Percentiles rank a stretch among this genome's conserved stretches.
These are phyloP conservation scores for Hyles vespertilio DNA, from an alignment of 1,140 invertebrate species.

Conservation along the genomic window DNA sequence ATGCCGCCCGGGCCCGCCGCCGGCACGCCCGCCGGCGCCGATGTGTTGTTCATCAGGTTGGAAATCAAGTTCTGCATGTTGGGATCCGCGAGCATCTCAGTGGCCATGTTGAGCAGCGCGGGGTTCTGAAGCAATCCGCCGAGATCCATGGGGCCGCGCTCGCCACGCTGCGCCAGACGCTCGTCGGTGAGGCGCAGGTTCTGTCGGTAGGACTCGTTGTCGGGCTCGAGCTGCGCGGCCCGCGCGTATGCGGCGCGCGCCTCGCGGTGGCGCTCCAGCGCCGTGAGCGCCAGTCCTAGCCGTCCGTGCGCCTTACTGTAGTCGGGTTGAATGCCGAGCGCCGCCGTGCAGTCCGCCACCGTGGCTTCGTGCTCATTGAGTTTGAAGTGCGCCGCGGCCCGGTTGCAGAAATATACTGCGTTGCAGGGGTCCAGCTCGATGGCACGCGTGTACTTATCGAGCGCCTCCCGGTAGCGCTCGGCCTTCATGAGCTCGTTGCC, in stretches of 20 bases:
- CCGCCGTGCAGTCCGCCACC: conserved; percentile 92
- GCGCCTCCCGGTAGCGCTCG: conserved; percentile 86
- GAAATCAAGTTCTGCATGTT: conserved; percentile 84
- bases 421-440: conserved; percentile 90
- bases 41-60: conserved; percentile 48
- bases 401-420: conserved; percentile 96
- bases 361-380: conserved; percentile 87
- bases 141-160: conserved; percentile 72
- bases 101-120: conserved; percentile 85
- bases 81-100: conserved; percentile 86
- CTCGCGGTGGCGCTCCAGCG: conserved; percentile 86
- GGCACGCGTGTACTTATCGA: conserved; percentile 89
- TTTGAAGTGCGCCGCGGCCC: conserved; percentile 94
- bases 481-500: conserved; percentile 93
- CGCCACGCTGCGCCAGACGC: conserved; percentile 38
- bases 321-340: conserved; percentile 89
- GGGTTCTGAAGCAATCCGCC: conserved; percentile 84
- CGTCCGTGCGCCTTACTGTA: conserved; percentile 97
- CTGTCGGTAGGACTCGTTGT: conserved; percentile 92
- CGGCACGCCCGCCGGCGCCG: conserved; percentile 15
- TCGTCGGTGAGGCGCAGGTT: conserved; percentile 84
- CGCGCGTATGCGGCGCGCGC: conserved; percentile 91
- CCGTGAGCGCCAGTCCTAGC: conserved; percentile 92
- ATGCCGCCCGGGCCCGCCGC: conserved; percentile 35
- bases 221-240: conserved; percentile 93